phyloP scores from a whole-genome alignment of 2,888 invertebrate genomes.

The Papilio elwesi region DNA sequence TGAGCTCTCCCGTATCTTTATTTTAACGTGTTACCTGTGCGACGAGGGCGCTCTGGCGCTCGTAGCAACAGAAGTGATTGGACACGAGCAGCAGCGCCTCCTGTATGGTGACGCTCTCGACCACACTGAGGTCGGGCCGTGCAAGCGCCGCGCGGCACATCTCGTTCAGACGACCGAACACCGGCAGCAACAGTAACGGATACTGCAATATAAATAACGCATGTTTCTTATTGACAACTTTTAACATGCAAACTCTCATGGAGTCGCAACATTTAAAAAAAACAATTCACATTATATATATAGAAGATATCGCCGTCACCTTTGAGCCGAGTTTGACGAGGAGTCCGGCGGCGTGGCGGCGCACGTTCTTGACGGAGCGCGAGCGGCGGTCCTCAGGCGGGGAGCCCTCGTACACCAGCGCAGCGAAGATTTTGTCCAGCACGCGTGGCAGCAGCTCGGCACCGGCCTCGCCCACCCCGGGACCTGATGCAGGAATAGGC shows the following conservation, averaged over 20 bases:
- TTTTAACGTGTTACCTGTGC: constrained; percentile 61
- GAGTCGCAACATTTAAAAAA: neutral
- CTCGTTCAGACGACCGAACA: constrained; percentile 92
- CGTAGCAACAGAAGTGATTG: constrained; percentile 95
- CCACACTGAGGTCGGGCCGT: constrained; percentile 89
- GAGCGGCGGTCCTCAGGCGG: constrained; percentile 86
- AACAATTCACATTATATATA: neutral
- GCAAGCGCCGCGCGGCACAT: constrained; percentile 89
- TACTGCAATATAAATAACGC: constrained; percentile 71
- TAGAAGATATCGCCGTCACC: constrained; percentile 51
- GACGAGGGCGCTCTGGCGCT: constrained; percentile 85
- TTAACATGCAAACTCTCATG: too few species aligned
- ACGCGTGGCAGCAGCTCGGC: constrained; percentile 89
- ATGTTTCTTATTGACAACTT: too few species aligned
- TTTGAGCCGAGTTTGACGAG: constrained; percentile 95
- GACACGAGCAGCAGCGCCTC: constrained; percentile 92
- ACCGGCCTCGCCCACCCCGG: constrained; percentile 71
- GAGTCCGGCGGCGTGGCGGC: constrained; percentile 94
- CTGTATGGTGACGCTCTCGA: constrained; percentile 92
- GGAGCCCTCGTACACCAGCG: constrained; percentile 89
- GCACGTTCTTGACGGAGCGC: constrained; percentile 91
- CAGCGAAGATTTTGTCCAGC: constrained; percentile 94
- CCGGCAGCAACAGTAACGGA: constrained; percentile 92
- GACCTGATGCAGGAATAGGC: constrained; percentile 53
- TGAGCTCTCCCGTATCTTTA: too few species aligned